phyloP scores from a whole-genome alignment of 2,797 vertebrate species.

The Orestias chungarensis region DNA sequence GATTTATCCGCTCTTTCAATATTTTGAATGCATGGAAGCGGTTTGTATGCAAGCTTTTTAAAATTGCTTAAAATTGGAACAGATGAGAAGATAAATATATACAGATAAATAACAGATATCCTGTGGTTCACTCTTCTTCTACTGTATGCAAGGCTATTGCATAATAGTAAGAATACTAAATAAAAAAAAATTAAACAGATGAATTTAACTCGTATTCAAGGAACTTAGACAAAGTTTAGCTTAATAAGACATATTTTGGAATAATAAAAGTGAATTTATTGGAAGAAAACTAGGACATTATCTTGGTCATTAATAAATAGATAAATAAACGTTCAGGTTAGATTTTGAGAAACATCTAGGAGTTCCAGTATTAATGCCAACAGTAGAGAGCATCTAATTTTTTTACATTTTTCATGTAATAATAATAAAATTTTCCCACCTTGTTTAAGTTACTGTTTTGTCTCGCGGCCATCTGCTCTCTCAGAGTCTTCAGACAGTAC shows the following conservation, averaged over 20 bases:
- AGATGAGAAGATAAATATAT: background rate
- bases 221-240: too few species aligned
- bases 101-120: too few species aligned
- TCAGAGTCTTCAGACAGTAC: conserved; percentile 83
- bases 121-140: too few species aligned
- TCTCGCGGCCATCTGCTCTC: conserved; percentile 83
- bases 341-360: background rate
- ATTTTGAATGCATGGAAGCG: background rate
- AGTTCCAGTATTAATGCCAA: background rate
- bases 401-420: background rate
- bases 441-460: conserved; percentile 71
- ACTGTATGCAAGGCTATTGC: too few species aligned
- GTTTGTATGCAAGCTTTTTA: background rate
- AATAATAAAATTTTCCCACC: too few species aligned
- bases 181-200: too few species aligned
- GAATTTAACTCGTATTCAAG: too few species aligned
- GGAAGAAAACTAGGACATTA: background rate
- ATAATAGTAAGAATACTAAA: too few species aligned
- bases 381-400: background rate
- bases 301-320: background rate
- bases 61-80: background rate
- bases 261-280: too few species aligned
- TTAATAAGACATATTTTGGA: too few species aligned
- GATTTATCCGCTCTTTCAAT: background rate
- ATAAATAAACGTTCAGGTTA: background rate